Evolutionary conservation across 2,888 invertebrate genomes (phyloP), one percentile per base, ranked within the genome.

Genomic region (Zygogramma bicolorata): DNA sequence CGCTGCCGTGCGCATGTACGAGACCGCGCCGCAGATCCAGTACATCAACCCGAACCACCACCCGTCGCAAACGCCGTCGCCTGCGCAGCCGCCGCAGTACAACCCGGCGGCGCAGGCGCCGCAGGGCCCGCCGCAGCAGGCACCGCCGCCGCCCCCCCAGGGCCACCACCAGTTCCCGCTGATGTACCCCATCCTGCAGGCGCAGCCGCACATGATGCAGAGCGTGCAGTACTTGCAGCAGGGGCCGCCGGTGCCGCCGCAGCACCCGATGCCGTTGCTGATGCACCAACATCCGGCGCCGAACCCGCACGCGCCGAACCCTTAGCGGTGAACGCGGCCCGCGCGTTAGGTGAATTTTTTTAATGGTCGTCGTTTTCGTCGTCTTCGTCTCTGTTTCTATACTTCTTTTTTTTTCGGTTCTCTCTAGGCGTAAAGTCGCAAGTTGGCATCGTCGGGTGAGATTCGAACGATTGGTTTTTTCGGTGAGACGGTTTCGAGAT

Each of bases 1-100:
- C 34, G 76, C 79, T 10, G 76, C 79, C 3, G 76, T 94, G 79
- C 91, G 94, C 67, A 92, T 94, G 91, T 93, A 92, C 83, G 78
- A 80, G 18, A 89, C 90, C 59, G 88, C 89, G 49, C 90, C 89
- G 84, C 86, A 85, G 46, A 74, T 78, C 7, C 75, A 76, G 25
- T 76, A 74, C 57, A 65, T 77, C 46, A 74, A 71, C 89, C 90
- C 70, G 38, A 75, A 74, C 29, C 88, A 86, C 46, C 89, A 90
- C 75, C 90, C 89, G 74, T 89, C 89, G 77, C 89, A 89, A 76
- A 89, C 90, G 65, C 87, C 86, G 13, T 85, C 85, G 40, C 88
- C 86, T 38, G 86, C 84, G 7, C 87, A 86, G 75, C 86, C 82
- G 38, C 87, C 82, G 8, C 85, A 87, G n/a, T 80, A 81, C 63